These are phyloP conservation scores for Stegana nigrithorax DNA, from an alignment of 2,888 invertebrate species.

Conservation along the genomic window DNA sequence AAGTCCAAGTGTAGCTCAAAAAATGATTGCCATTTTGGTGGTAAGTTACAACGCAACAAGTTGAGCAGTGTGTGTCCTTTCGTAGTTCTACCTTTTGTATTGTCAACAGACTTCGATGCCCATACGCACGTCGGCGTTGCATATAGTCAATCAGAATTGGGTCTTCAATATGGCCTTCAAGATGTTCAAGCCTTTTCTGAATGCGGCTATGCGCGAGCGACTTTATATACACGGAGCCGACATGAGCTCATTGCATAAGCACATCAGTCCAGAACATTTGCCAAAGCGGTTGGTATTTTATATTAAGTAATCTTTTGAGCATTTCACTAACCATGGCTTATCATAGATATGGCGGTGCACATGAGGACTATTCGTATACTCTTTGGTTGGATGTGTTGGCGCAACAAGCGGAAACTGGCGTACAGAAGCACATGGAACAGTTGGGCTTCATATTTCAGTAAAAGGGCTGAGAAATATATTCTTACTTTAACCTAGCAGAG, in stretches of 20 bases:
- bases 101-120: constrained; percentile 77
- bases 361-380: constrained; percentile 80
- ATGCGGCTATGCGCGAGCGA: constrained; percentile 75
- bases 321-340: background rate
- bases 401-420: constrained; percentile 68
- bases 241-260: constrained; percentile 78
- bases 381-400: constrained; percentile 78
- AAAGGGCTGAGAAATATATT: background rate
- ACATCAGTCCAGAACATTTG: constrained; percentile 77
- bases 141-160: constrained; percentile 85
- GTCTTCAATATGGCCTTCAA: constrained; percentile 82
- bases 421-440: constrained; percentile 75
- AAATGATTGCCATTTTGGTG: constrained; percentile 78
- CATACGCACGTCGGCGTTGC: constrained; percentile 78
- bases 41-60: no score
- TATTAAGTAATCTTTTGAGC: background rate
- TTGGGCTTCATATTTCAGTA: constrained; percentile 74
- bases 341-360: constrained; percentile 68
- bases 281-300: constrained; percentile 71
- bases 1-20: constrained; percentile 78
- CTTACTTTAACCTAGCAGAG: background rate
- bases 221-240: constrained; percentile 77
- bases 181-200: constrained; percentile 82
- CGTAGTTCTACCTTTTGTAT: background rate
- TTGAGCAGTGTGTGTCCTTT: background rate